These are phyloP conservation scores for Palythoa heliodiscus DNA, from an alignment of 92 coral and sea anemone species.

Conservation along the genomic window DNA sequence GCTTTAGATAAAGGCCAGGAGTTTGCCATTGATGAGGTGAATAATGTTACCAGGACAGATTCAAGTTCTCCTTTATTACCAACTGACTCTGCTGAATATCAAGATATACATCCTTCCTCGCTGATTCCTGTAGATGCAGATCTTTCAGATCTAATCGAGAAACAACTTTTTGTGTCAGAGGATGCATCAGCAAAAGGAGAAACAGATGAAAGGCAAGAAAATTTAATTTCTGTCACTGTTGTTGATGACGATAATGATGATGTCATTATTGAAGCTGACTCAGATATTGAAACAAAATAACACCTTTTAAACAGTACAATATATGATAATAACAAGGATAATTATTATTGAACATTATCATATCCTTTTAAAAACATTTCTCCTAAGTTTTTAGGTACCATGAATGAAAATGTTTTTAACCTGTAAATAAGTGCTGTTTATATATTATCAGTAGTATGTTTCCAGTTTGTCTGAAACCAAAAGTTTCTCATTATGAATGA, in stretches of 20 bases:
- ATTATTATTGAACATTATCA: too few species aligned
- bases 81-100: background rate
- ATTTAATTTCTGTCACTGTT: background rate
- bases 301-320: background rate
- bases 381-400: too few species aligned
- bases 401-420: too few species aligned
- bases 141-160: background rate
- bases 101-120: background rate
- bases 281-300: conserved; percentile 18
- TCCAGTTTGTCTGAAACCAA: too few species aligned
- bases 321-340: too few species aligned
- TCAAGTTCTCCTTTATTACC: background rate
- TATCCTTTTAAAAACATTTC: too few species aligned
- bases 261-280: conserved; percentile 35
- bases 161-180: background rate
- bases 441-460: too few species aligned
- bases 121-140: background rate
- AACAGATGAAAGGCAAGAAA: background rate
- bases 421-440: too few species aligned
- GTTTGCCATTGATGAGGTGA: background rate
- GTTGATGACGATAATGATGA: background rate
- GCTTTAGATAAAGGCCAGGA: background rate
- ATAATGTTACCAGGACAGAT: background rate
- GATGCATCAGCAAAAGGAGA: background rate
- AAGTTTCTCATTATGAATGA: too few species aligned